Evolutionary conservation across 2,113 vertebrate species (phyloP).

Genomic region (Ammospiza caudacuta): DNA sequence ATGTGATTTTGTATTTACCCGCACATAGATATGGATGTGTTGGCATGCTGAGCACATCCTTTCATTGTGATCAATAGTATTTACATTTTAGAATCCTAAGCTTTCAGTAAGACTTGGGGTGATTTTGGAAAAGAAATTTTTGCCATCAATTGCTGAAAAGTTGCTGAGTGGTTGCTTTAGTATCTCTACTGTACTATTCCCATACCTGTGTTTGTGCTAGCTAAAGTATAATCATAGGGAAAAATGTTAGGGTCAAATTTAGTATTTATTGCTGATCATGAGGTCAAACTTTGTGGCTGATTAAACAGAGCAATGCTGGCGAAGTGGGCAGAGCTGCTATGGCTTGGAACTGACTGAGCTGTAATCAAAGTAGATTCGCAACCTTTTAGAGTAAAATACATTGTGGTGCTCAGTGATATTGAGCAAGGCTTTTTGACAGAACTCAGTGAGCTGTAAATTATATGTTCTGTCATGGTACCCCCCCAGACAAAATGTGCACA

Average conservation of each 20-base stretch:
- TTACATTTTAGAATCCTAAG: background rate
- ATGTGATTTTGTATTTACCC: background rate
- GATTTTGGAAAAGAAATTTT: background rate
- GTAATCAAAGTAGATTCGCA: background rate
- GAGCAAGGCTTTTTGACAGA: background rate
- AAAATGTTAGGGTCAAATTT: background rate
- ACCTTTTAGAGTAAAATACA: background rate
- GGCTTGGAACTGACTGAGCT: background rate
- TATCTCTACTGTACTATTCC: background rate
- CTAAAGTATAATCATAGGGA: background rate
- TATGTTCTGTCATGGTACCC: background rate
- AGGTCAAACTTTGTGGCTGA: background rate
- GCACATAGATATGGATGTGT: background rate
- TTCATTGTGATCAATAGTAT: background rate
- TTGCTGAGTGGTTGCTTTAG: background rate
- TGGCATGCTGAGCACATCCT: background rate
- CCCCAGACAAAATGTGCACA: conserved; percentile 10
- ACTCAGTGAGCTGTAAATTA: conserved; percentile 25
- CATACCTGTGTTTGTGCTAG: background rate
- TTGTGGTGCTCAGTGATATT: background rate
- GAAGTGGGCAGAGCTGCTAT: background rate
- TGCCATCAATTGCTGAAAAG: background rate
- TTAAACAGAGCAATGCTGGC: background rate
- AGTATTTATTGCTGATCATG: background rate
- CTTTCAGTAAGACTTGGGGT: background rate